Conservation (phyloP, 2,113 vertebrate genomes). For the Phodopus roborovskii region DNA sequence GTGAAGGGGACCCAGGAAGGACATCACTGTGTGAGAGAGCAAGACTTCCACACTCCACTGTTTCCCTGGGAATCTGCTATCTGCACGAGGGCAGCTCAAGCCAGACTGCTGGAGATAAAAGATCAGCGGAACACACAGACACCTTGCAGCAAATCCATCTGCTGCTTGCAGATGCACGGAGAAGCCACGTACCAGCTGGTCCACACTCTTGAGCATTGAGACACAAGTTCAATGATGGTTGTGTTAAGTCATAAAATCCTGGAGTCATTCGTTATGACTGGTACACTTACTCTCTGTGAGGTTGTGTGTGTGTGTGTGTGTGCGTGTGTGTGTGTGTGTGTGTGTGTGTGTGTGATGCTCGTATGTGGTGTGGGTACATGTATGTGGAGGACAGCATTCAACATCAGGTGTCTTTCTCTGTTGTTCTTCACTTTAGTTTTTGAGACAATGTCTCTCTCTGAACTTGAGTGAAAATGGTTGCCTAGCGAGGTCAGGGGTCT, state of each 20-base stretch:
- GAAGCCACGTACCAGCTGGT: neutral
- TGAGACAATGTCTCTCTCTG: neutral
- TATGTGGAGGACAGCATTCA: neutral
- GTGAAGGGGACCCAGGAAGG: neutral
- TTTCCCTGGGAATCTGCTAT: neutral
- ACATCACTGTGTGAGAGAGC: neutral
- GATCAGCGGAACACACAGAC: neutral
- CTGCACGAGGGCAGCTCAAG: neutral
- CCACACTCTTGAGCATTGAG: neutral
- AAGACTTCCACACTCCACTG: neutral
- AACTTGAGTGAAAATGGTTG: neutral
- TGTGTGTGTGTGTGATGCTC: neutral
- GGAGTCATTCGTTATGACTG: constrained; percentile 1
- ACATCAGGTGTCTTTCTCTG: neutral
- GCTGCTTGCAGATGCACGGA: too few species aligned
- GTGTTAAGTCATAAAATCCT: neutral
- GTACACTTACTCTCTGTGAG: neutral
- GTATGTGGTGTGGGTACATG: neutral
- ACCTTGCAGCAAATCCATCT: neutral
- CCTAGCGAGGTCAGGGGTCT: neutral
- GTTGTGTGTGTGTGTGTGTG: neutral
- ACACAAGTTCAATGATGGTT: neutral
- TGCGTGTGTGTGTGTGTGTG: neutral
- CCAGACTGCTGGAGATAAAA: neutral
- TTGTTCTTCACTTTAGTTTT: too few species aligned